phyloP scores from a whole-genome alignment of 2,797 vertebrate species.

The Craterocephalus amniculus region DNA sequence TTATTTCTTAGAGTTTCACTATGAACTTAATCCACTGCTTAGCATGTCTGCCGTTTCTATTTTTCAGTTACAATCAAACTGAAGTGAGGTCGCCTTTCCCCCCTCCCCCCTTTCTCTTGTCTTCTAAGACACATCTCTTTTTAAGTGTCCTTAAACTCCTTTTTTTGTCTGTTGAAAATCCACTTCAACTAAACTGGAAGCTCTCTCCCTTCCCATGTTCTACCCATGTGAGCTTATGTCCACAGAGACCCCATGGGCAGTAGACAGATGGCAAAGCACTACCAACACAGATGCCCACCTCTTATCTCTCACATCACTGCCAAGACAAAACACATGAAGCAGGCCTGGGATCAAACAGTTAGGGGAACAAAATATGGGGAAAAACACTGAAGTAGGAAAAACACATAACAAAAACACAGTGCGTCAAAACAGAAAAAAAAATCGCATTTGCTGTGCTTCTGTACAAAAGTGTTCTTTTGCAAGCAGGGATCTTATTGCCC shows the following conservation, averaged over 20 bases:
- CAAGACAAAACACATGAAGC: constrained; percentile 74
- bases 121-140: neutral
- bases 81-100: neutral
- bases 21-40: neutral
- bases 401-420: neutral
- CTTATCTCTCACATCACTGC: constrained; percentile 72
- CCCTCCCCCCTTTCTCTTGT: neutral
- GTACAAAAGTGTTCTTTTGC: neutral
- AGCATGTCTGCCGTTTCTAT: neutral
- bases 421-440: constrained; percentile 40
- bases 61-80: neutral
- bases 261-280: constrained; percentile 76
- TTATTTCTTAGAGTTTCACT: neutral
- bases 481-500: neutral
- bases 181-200: constrained; percentile 46
- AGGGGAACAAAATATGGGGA: constrained; percentile 27
- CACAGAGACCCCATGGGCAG: constrained; percentile 78
- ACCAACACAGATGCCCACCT: constrained; percentile 80
- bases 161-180: constrained; percentile 12
- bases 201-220: constrained; percentile 62
- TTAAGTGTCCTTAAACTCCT: constrained; percentile 6
- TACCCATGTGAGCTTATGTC: constrained; percentile 76
- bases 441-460: neutral
- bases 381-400: constrained; percentile 18
- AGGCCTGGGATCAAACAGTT: constrained; percentile 48